Evolutionary conservation across 2,888 invertebrate species (phyloP).

Genomic region (Noctua janthina): DNA sequence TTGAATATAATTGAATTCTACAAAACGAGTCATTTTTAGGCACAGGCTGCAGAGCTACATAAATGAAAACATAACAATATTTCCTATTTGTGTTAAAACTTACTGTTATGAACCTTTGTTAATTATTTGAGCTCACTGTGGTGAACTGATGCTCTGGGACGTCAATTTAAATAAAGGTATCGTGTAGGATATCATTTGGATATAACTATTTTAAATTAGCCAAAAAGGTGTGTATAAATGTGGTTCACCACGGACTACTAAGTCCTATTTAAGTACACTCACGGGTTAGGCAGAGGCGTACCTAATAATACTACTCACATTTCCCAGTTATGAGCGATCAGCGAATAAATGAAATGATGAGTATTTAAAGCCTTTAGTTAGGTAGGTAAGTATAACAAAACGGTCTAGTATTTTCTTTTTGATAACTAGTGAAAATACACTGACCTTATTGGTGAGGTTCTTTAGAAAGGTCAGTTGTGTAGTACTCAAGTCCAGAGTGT

Average conservation of each 20-base stretch:
- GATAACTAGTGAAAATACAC: not conserved
- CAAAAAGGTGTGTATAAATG: not conserved
- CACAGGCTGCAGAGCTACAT: not conserved
- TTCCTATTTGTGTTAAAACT: constrained; percentile 7
- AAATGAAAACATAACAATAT: constrained; percentile 20
- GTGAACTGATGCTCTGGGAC: constrained; percentile 10
- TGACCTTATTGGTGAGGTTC: not conserved
- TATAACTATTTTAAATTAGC: constrained; percentile 7
- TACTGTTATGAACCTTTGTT: not conserved
- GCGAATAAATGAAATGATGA: constrained; percentile 1
- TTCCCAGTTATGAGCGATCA: not conserved
- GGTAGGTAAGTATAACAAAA: not conserved
- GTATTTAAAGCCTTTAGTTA: not conserved
- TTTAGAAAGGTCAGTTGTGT: not conserved
- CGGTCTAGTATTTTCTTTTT: not conserved
- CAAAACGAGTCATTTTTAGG: not conserved
- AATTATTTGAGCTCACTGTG: constrained; percentile 17
- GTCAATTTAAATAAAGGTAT: constrained; percentile 24
- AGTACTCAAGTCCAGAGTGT: not conserved
- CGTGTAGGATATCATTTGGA: constrained; percentile 5
- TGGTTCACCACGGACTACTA: not conserved
- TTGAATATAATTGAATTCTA: not conserved
- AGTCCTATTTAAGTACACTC: not conserved
- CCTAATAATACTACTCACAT: not conserved
- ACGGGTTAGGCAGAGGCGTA: not conserved